Percentiles rank a stretch among this genome's conserved stretches.
Conservation (phyloP, 1,140 invertebrate species). For the Pseudobourletiella spinata region DNA sequence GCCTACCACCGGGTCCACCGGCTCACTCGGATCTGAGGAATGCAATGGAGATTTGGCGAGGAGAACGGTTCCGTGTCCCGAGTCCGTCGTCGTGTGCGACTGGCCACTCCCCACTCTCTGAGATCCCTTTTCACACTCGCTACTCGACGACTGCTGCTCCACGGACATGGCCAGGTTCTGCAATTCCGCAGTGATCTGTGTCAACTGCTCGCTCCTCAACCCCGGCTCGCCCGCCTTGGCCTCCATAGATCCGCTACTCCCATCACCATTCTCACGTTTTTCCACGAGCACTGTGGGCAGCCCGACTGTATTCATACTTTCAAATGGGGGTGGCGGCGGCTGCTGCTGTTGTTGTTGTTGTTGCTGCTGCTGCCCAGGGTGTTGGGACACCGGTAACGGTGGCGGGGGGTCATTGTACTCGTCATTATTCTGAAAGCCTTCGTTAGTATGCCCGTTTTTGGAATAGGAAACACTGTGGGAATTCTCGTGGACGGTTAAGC, state of each 20-base stretch:
- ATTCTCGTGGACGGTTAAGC: neutral
- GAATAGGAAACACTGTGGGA: neutral
- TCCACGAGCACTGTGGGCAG: slow-evolving; percentile 27
- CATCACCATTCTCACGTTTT: slow-evolving; percentile 35
- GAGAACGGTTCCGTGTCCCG: slow-evolving; percentile 41
- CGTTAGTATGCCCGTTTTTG: neutral
- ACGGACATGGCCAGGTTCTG: slow-evolving; percentile 32
- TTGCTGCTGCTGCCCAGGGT: slow-evolving; percentile 12
- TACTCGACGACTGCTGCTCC: slow-evolving; percentile 28
- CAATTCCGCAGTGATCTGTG: slow-evolving; percentile 28
- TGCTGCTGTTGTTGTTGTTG: neutral
- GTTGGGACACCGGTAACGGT: slow-evolving; percentile 24
- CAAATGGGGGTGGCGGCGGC: neutral
- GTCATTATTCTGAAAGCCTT: slow-evolving; percentile 7
- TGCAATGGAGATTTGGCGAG: slow-evolving; percentile 27
- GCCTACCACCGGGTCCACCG: slow-evolving; percentile 1
- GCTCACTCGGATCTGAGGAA: slow-evolving; percentile 24
- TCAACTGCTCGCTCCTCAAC: slow-evolving; percentile 24
- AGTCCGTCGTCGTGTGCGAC: slow-evolving; percentile 40
- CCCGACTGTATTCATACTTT: slow-evolving; percentile 10
- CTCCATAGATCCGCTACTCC: slow-evolving; percentile 31
- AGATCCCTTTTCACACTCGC: slow-evolving; percentile 32
- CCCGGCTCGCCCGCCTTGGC: slow-evolving; percentile 2
- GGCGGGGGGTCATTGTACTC: slow-evolving; percentile 18
- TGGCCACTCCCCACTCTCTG: slow-evolving; percentile 36